phyloP scores from a whole-genome alignment of 2,888 invertebrate genomes.

The Chalcosyrphus nemorum region DNA sequence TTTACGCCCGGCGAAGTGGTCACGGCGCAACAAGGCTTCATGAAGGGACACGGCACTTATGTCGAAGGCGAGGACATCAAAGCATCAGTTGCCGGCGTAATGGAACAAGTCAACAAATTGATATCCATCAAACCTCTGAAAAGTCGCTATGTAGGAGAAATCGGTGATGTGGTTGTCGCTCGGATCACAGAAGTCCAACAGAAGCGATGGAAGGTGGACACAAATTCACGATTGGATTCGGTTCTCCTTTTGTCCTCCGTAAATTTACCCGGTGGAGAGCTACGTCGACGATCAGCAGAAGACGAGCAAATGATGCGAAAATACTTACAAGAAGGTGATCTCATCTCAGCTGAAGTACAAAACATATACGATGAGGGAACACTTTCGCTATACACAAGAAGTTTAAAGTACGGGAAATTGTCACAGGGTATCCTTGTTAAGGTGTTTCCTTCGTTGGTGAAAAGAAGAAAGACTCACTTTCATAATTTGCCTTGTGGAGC shows the following conservation, averaged over 20 bases:
- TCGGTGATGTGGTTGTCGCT: slow-evolving; percentile 98
- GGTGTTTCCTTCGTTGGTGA: slow-evolving; percentile 95
- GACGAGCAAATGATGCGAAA: slow-evolving; percentile 99
- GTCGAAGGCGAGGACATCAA: slow-evolving; percentile 91
- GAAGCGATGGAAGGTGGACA: slow-evolving; percentile 97
- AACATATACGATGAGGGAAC: slow-evolving; percentile 95
- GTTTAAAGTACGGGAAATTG: slow-evolving; percentile 97
- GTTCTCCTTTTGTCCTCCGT: slow-evolving; percentile 94
- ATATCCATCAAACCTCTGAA: slow-evolving; percentile 96
- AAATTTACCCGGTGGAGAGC: slow-evolving; percentile 98
- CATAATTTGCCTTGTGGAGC: slow-evolving; percentile 96
- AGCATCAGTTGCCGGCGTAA: slow-evolving; percentile 96
- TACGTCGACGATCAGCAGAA: slow-evolving; percentile 95
- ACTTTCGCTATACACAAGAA: slow-evolving; percentile 96
- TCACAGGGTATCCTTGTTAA: slow-evolving; percentile 94
- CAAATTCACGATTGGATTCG: slow-evolving; percentile 94
- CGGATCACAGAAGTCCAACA: slow-evolving; percentile 97
- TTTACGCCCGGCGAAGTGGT: slow-evolving; percentile 95
- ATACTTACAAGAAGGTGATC: slow-evolving; percentile 96
- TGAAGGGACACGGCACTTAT: slow-evolving; percentile 98
- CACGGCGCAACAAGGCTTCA: slow-evolving; percentile 85
- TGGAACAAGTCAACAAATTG: slow-evolving; percentile 96
- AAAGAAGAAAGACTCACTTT: slow-evolving; percentile 97
- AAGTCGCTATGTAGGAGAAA: slow-evolving; percentile 94
- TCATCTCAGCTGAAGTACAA: slow-evolving; percentile 99